Base-by-base conservation (phyloP, 2,888 invertebrate species). In the Agonum fuliginosum region DNA sequence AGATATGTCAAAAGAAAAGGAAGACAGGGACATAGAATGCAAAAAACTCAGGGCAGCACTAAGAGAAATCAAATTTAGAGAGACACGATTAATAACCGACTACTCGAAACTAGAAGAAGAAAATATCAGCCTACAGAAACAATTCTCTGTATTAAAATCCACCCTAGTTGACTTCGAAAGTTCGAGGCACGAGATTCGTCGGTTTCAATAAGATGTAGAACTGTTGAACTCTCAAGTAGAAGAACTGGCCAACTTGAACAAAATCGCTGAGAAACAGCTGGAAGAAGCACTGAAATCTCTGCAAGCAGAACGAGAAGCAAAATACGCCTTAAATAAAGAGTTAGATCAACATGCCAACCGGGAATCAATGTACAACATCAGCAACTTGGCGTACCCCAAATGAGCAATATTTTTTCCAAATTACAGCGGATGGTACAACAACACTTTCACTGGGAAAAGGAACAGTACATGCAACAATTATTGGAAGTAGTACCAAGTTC, bases 101-200 rank as follows among this genome's bases (percentile, higher is more conserved):
- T 97, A 97, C 84, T 95, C 96, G 0, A 99, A 99, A 86, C 88
- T 99, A 75, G 99, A 99, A 86, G 99, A 99, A 85, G 99, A 99
- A 88, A 99, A 99, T 86, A 97, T 99, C 82, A 93, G 94, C 78
- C 89, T 99, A 80, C 99, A 99, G 87, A 99, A 99, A 84, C 98
- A 98, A 88, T 97, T 99, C 34, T 97, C 98, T n/a, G 93, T 93
- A 75, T 89, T 99, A 72, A 92, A 96, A 82, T 96, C 97, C 78
- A 95, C 96, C 80, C 98, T 99, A 90, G 96, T 99, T 41, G 99
- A 99, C 88, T 98, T 97, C 87, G 99, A 99, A 90, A 96, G 97
- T 81, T 91, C 97, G 82, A 99, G 99, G 88, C 97, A 98, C 89
- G 99, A 99, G 88, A 95, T 95, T 78, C 92, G 96, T 72, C 92